Evolutionary conservation across 1,140 invertebrate species (phyloP), one percentile per base, ranked within the genome.

Genomic region (Zaprionus ghesquierei): DNA sequence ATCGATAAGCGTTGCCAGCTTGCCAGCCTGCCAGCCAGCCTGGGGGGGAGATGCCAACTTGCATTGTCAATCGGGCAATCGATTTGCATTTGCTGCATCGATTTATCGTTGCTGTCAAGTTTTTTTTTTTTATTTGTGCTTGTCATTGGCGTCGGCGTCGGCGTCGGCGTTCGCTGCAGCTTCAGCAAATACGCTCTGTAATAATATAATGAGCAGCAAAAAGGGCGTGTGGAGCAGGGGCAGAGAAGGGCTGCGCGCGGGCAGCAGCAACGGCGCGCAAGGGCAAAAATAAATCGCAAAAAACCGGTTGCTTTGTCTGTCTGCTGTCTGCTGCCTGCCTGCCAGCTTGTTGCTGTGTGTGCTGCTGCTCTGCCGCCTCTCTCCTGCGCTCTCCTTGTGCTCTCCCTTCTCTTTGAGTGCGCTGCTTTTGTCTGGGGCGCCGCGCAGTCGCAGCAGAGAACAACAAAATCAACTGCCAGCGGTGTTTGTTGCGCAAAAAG

Each of bases 261-360:
- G 6, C 35, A 38, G 20, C 25, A 27, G 46, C 33, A 54, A 15
- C 23, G 58, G 54, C 41, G 51, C 15, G 59, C 69, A 79, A 89
- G 61, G 60, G 69, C 74, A 89, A 75, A 87, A 84, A 89, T 84
- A 89, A 87, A 89, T 89, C 79, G 79, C 79, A 87, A 87, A 87
- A 87, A 87, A 87, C 84, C 84, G 84, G 84, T 87, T 87, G 49
- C n/a, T 51, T 22, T 51, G 49, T 72, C 68, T 89, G 82, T 87
- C 81, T 80, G 80, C 76, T 65, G 78, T 50, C 60, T 66, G 69
- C 35, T 33, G 31, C 31, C n/a, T 29, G 27, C 27, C 59, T 70
- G 74, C 64, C 60, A 78, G 75, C 79, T 82, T 62, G 61, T 84
- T 79, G 56, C 31, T 51, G 20, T 59, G 51, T 38, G 29, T n/a